These are phyloP conservation scores for Sitobion miscanthi DNA, from an alignment of 1,140 invertebrate genomes.

Conservation along the genomic window DNA sequence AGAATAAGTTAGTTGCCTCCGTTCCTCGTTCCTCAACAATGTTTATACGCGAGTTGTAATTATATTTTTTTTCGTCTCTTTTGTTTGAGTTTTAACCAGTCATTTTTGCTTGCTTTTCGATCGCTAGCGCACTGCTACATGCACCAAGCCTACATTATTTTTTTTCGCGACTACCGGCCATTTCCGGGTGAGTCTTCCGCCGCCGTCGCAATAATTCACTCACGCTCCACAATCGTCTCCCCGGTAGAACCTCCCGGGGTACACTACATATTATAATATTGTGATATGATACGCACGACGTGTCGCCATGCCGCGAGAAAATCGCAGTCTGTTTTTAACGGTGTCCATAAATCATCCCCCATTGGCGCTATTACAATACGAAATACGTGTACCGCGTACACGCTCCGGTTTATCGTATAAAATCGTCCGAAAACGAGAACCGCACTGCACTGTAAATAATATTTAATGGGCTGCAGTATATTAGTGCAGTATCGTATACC, in stretches of 20 bases:
- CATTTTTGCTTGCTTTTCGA: neutral
- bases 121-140: neutral
- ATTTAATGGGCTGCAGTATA: neutral
- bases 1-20: too few species aligned
- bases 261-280: neutral
- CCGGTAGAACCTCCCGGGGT: neutral
- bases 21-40: too few species aligned
- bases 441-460: neutral
- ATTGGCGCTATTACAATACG: neutral
- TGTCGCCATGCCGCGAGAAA: neutral
- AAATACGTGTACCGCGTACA: neutral
- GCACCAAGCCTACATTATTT: neutral
- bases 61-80: neutral
- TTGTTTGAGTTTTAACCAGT: neutral
- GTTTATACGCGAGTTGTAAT: neutral
- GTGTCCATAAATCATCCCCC: neutral
- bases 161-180: neutral
- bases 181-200: neutral
- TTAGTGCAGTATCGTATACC: neutral
- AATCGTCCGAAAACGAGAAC: neutral
- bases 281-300: neutral
- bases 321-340: constrained; percentile 6
- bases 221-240: neutral
- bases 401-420: neutral
- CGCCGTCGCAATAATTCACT: neutral